Percentiles rank a stretch among this genome's conserved stretches.
Conservation (phyloP, 1,140 invertebrate species). For the Drosophila kohkoa region DNA sequence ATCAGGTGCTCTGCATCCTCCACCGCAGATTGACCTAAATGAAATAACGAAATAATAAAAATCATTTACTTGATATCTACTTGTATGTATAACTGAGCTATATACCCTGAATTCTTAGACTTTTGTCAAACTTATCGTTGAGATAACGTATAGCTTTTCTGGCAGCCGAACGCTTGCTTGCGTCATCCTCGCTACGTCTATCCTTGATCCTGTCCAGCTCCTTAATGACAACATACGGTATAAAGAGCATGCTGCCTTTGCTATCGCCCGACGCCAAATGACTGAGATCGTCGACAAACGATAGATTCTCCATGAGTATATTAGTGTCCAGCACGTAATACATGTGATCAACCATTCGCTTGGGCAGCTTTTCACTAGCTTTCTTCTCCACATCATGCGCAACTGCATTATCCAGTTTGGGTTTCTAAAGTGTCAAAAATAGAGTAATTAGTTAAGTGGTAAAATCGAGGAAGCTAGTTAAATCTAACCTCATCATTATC, state of each 20-base stretch:
- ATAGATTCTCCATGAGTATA: conserved; percentile 55
- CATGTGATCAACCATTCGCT: conserved; percentile 29
- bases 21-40: conserved; percentile 70
- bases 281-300: conserved; percentile 57
- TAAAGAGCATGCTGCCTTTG: conserved; percentile 51
- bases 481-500: background rate
- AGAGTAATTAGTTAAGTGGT: too few species aligned
- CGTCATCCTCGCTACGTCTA: conserved; percentile 5
- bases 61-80: background rate
- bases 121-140: conserved; percentile 68
- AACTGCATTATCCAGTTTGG: too few species aligned
- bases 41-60: background rate
- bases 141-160: conserved; percentile 73
- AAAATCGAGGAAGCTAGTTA: too few species aligned
- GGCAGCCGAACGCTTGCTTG: conserved; percentile 35
- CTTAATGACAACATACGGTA: conserved; percentile 65
- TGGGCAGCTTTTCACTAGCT: conserved; percentile 8
- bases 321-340: conserved; percentile 72
- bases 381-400: too few species aligned
- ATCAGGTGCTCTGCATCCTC: conserved; percentile 67
- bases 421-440: too few species aligned
- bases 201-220: conserved; percentile 76
- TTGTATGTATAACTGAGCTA: background rate
- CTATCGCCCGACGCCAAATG: conserved; percentile 47
- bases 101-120: conserved; percentile 61